Evolutionary conservation across 2,888 invertebrate genomes (phyloP).

Genomic region (Drosophila falleni): DNA sequence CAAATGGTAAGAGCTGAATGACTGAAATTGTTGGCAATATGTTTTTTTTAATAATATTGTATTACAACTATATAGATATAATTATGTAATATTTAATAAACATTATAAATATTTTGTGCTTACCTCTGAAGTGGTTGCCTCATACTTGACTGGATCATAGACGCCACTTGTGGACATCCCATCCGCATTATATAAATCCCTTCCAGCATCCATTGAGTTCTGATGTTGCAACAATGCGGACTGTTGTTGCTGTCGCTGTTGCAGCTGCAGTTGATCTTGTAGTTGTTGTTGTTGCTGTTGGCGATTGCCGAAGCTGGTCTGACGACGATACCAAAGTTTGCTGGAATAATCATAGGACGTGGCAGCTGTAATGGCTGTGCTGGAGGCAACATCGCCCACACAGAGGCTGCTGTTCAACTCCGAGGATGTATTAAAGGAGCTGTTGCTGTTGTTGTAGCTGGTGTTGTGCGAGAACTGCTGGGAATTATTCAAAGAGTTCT

Average conservation of each 20-base stretch:
- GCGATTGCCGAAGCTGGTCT: constrained; percentile 57
- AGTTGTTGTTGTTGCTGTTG: constrained; percentile 45
- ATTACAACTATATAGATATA: no score
- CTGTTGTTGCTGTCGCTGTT: constrained; percentile 46
- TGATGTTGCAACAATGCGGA: constrained; percentile 19
- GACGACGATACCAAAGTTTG: constrained; percentile 82
- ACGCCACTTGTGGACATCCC: constrained; percentile 68
- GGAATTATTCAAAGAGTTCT: constrained; percentile 79
- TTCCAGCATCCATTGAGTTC: constrained; percentile 9
- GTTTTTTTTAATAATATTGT: no score
- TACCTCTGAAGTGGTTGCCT: constrained; percentile 82
- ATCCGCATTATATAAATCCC: constrained; percentile 71
- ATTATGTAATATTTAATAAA: no score
- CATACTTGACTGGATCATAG: constrained; percentile 84
- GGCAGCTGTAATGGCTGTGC: constrained; percentile 44
- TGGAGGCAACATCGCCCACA: constrained; percentile 55
- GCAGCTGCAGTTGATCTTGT: constrained; percentile 16
- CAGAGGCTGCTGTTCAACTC: constrained; percentile 76
- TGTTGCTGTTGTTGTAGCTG: constrained; percentile 43
- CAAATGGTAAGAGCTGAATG: no score
- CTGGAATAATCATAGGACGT: constrained; percentile 33
- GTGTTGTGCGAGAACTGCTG: constrained; percentile 64
- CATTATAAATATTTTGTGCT: background rate
- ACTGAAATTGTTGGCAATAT: no score
- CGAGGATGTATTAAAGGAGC: constrained; percentile 71